phyloP scores from a whole-genome alignment of 2,888 invertebrate genomes.

The Microctonus aethiopoides region DNA sequence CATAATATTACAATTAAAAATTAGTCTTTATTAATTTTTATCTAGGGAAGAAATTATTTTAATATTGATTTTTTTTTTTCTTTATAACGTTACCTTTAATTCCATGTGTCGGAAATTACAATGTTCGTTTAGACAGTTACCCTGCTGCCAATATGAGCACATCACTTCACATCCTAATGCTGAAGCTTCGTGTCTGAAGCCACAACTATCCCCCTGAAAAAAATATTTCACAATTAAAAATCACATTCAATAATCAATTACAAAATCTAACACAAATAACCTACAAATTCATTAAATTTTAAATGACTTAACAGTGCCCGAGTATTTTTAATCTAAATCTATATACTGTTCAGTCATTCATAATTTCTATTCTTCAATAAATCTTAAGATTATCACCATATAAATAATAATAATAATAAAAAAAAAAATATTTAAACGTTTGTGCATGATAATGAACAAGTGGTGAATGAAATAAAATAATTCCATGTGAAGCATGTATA shows the following conservation, averaged over 20 bases:
- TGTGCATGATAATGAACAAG: background rate
- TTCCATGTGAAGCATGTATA: background rate
- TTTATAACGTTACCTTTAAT: constrained; percentile 72
- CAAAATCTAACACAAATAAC: background rate
- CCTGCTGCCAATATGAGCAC: constrained; percentile 85
- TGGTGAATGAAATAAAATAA: background rate
- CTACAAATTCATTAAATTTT: background rate
- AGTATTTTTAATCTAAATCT: background rate
- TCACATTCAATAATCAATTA: background rate
- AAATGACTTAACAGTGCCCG: background rate
- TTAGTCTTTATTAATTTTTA: background rate
- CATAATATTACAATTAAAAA: background rate
- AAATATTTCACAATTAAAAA: constrained; percentile 3
- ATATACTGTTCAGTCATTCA: background rate
- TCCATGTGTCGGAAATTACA: constrained; percentile 90
- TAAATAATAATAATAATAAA: background rate
- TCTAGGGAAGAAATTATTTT: too few species aligned
- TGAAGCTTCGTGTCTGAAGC: constrained; percentile 85
- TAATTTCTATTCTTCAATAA: background rate
- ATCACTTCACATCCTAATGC: constrained; percentile 86
- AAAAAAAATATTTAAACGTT: background rate
- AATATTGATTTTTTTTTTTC: too few species aligned
- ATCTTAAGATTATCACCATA: too few species aligned
- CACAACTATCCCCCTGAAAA: constrained; percentile 81
- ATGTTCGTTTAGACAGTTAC: constrained; percentile 80